phyloP scores from a whole-genome alignment of 2,113 vertebrate species.

The Aythya baeri region DNA sequence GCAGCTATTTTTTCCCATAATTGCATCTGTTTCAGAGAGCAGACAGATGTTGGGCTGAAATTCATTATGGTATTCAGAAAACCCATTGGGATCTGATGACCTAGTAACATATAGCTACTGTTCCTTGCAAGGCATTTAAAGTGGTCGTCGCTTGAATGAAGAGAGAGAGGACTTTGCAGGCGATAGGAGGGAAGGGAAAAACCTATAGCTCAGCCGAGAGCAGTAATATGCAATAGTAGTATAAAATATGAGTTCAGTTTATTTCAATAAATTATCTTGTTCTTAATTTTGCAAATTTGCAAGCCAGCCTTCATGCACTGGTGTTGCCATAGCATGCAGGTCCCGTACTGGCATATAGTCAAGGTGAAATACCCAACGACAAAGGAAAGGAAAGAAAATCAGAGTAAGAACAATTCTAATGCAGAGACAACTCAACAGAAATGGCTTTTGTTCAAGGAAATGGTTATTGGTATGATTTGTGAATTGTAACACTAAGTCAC shows the following conservation, averaged over 20 bases:
- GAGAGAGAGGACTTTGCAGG: constrained; percentile 25
- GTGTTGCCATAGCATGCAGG: not conserved
- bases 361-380: not conserved
- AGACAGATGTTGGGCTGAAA: constrained; percentile 66
- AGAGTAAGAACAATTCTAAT: not conserved
- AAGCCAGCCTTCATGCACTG: not conserved
- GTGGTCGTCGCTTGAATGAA: not conserved
- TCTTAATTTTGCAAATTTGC: not conserved
- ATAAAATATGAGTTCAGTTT: not conserved
- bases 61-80: constrained; percentile 57
- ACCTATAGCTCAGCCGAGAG: not conserved
- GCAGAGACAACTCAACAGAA: not conserved
- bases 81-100: constrained; percentile 46
- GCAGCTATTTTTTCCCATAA: constrained; percentile 45
- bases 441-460: not conserved
- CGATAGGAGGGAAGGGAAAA: not conserved
- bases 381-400: not conserved
- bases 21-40: constrained; percentile 58
- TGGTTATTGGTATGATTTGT: not conserved
- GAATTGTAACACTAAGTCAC: not conserved
- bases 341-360: too few species aligned
- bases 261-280: not conserved
- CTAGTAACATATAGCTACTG: constrained; percentile 58
- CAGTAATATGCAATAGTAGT: not conserved
- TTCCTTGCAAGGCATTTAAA: constrained; percentile 3